phyloP scores from a whole-genome alignment of 2,113 vertebrate species.

The Phalacrocorax pelagicus region DNA sequence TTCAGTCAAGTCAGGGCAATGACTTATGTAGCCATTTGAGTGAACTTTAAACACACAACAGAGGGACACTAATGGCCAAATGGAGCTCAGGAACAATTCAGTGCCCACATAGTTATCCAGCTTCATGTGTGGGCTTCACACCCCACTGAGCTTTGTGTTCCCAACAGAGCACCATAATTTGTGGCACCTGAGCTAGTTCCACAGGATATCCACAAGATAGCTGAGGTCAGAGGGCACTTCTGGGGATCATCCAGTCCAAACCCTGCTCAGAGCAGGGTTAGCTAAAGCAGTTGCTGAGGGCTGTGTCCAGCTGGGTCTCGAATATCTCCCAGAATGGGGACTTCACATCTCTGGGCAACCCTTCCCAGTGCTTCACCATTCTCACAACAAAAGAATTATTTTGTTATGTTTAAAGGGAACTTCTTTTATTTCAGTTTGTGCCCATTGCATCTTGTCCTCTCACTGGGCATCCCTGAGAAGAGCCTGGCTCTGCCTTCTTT shows the following conservation, averaged over 20 bases:
- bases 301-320: not conserved
- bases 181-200: not conserved
- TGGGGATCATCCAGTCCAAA: not conserved
- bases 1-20: not conserved
- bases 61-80: not conserved
- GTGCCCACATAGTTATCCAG: not conserved
- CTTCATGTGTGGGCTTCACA: not conserved
- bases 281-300: not conserved
- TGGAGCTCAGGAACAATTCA: not conserved
- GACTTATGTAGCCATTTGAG: not conserved
- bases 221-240: not conserved
- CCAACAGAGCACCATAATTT: not conserved
- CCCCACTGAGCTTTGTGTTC: not conserved
- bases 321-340: not conserved
- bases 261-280: not conserved
- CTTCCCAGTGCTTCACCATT: not conserved
- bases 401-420: not conserved
- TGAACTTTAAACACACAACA: not conserved
- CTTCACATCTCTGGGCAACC: not conserved
- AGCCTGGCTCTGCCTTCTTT: not conserved
- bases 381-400: not conserved
- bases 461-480: not conserved
- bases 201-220: not conserved
- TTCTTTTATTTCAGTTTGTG: not conserved
- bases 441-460: not conserved